Base-by-base conservation (phyloP, 1,140 invertebrate species). In the Eurosta solidaginis region DNA sequence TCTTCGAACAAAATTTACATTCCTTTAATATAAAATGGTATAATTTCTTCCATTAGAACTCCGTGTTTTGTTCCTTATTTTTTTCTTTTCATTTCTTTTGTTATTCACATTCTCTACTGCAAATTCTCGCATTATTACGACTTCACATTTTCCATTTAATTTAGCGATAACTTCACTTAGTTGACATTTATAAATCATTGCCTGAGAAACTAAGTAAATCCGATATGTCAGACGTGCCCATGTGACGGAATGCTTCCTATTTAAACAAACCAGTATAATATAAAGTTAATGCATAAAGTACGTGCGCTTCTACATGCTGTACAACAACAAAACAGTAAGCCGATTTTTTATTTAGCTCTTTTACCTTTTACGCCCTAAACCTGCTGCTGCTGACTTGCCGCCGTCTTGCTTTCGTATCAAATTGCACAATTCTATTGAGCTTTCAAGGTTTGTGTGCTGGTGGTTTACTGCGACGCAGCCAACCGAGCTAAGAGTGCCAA, bases 131-230 rank as follows among this genome's bases (percentile, higher is more conserved):
- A 74, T 22, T 74, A 74, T 74, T 74, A 74, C 44, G 73, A 74
- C 44, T 74, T 74, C 73, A 74, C 17, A 47, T 74, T 74, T 74
- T 74, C 73, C 73, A 74, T 45, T 36, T 74, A 74, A 74, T 74
- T 74, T 74, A 74, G 45, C 44, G 59, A 42, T 68, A 68, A 68
- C 59, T 36, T 68, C 59, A 68, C 59, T n/a, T n/a, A 10, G 59
- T 68, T 68, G 33, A 68, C 59, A 68, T 68, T 68, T 68, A 68
- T 42, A 68, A 68, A 68, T 68, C 59, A 68, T n/a, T n/a, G 59
- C 33, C 59, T 68, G 59, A 20, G 59, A 68, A 52, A 3, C n/a
- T n/a, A 40, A 68, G n/a, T 68, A 68, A 68, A 68, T 68, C 59
- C 33, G 33, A 40, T 40, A 17, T n/a, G 59, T 36, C n/a, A 20